Conservation (phyloP, 2,797 vertebrate species). For the Anguilla marmorata region DNA sequence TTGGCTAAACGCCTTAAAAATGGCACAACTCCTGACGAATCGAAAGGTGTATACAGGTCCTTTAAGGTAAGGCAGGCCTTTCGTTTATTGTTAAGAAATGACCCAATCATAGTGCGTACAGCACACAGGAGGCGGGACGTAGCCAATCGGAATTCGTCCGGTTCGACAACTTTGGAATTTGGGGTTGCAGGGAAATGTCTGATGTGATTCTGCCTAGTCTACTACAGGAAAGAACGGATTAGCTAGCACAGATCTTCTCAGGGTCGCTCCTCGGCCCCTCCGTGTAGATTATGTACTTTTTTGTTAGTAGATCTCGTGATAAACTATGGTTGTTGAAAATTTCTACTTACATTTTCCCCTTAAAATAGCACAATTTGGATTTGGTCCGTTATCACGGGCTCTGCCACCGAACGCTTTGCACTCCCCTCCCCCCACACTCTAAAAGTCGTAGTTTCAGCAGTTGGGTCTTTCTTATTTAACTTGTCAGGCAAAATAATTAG, state of each 20-base stretch:
- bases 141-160: slow-evolving; percentile 1
- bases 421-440: too few relatives aligned
- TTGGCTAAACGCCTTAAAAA: slow-evolving; percentile 4
- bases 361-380: background rate
- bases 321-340: background rate
- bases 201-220: background rate
- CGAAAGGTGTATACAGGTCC: background rate
- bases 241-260: background rate
- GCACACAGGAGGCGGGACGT: background rate
- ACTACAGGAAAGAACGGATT: background rate
- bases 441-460: too few relatives aligned
- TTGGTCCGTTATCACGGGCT: background rate
- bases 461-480: too few relatives aligned
- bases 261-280: too few relatives aligned
- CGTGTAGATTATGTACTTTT: too few relatives aligned
- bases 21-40: background rate
- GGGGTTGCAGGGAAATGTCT: background rate
- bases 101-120: background rate
- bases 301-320: background rate
- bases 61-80: background rate
- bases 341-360: background rate
- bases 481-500: too few relatives aligned
- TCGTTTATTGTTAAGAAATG: background rate
- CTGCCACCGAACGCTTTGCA: background rate
- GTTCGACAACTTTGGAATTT: background rate